These are phyloP conservation scores for Aphaenogaster ashmeadi DNA, from an alignment of 1,140 invertebrate species.

Conservation along the genomic window DNA sequence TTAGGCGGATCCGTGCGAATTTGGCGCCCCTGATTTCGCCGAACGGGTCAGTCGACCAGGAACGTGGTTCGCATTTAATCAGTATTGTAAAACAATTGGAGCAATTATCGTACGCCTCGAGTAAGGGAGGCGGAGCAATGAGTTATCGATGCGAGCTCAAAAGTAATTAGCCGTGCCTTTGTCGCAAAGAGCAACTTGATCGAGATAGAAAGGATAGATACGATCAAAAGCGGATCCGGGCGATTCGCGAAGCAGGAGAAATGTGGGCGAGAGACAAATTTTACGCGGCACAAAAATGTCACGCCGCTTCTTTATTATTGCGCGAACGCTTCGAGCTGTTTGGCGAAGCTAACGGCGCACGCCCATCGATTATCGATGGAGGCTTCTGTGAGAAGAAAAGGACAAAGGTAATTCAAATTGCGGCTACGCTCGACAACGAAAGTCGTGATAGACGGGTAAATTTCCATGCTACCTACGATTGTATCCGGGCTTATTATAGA, in stretches of 20 bases:
- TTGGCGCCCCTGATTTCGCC: background rate
- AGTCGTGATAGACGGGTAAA: conserved; percentile 60
- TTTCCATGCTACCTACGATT: conserved; percentile 47
- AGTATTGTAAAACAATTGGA: conserved; percentile 36
- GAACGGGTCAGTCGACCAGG: background rate
- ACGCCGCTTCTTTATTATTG: conserved; percentile 56
- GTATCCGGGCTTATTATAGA: background rate
- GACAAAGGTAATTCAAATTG: conserved; percentile 70
- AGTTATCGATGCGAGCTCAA: conserved; percentile 54
- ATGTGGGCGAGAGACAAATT: conserved; percentile 53
- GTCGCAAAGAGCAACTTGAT: conserved; percentile 40
- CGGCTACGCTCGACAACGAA: conserved; percentile 45
- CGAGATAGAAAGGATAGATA: conserved; percentile 26
- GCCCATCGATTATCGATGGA: conserved; percentile 69
- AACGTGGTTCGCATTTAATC: background rate
- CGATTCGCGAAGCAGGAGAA: background rate
- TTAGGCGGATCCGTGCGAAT: background rate
- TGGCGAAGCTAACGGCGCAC: conserved; percentile 49
- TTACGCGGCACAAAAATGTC: conserved; percentile 31
- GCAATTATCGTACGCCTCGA: conserved; percentile 22
- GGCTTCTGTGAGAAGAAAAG: conserved; percentile 57
- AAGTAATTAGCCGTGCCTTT: conserved; percentile 52
- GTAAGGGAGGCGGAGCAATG: conserved; percentile 15
- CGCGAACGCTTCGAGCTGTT: conserved; percentile 41
- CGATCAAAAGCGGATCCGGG: conserved; percentile 39